These are phyloP conservation scores for Heliangelus exortis DNA, from an alignment of 2,797 vertebrate genomes.

Conservation along the genomic window DNA sequence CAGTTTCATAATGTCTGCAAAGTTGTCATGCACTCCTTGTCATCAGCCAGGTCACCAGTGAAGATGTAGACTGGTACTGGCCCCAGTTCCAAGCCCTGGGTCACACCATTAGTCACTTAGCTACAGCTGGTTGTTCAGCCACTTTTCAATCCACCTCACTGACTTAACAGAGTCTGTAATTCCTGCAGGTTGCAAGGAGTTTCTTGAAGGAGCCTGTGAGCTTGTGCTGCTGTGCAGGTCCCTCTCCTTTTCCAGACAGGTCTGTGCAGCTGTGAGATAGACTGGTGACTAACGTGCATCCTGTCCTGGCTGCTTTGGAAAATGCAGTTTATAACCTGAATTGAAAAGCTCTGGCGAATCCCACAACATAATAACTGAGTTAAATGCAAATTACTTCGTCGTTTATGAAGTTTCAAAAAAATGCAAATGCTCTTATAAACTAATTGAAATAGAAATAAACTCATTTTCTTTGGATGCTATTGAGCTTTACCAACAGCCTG, in stretches of 20 bases:
- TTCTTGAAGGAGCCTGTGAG: background rate
- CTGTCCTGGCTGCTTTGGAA: constrained; percentile 34
- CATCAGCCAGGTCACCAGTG: background rate
- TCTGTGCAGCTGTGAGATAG: background rate
- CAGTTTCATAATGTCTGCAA: background rate
- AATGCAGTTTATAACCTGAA: constrained; percentile 44
- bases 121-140: background rate
- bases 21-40: background rate
- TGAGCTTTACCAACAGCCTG: background rate
- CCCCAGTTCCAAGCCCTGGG: background rate
- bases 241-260: background rate
- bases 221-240: background rate
- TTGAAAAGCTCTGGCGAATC: constrained; percentile 42
- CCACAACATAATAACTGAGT: constrained; percentile 7
- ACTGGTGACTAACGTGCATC: background rate
- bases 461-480: background rate
- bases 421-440: background rate
- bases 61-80: background rate
- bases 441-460: background rate
- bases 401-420: constrained; percentile 12
- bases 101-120: background rate
- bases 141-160: background rate
- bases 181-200: background rate
- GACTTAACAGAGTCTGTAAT: background rate
- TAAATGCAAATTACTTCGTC: constrained; percentile 32